Base-by-base conservation (phyloP, 2,888 invertebrate species). In the Myopa tessellatipennis region DNA sequence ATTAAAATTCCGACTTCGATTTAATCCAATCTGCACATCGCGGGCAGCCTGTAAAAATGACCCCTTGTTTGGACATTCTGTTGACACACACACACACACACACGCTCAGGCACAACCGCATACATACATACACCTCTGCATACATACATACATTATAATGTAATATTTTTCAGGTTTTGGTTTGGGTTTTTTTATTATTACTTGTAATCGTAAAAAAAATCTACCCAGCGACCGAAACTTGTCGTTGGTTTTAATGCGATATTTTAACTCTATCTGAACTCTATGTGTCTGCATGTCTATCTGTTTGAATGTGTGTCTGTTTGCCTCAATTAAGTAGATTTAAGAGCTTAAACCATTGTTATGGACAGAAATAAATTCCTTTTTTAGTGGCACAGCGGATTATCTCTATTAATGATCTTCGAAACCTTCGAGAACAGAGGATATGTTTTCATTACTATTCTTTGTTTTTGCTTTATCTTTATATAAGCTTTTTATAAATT, bases 1-100 rank as follows among this genome's bases (percentile, higher is more conserved):
- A 26, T 4, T 26, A 26, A 68, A 68, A 45, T 40, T 68, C 12
- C 65, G 8, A 61, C 61, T 61, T 18, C 14, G 34, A 12, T 61
- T 61, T 61, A 10, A 26, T 61, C 61, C 50, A 18, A 16, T 52
- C 55, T n/a, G 18, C 16, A 70, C 55, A 26, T 7, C 60, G 40
- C 36, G 60, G 58, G n/a, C 55, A 34, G 58, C 58, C 26, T 6
- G 36, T 6, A 36, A 60, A n/a, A 60, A 18, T 71, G 71, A 71
- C 60, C 71, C 71, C 60, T 71, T 71, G 71, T 36, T 70, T 70
- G 70, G 70, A 55, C 70, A 70, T 55, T 16, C 18, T 58, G 16
- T 5, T n/a, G 4, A 12, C 6, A 10, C 3, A 34, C 18, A 26
- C 34, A 61, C 26, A 26, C 26, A 61, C 10, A 61, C 61, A 26